Percentiles rank a stretch among this genome's conserved stretches.
Conservation (phyloP, 92 coral and sea anemone genomes). For the Phymanthus crucifer region DNA sequence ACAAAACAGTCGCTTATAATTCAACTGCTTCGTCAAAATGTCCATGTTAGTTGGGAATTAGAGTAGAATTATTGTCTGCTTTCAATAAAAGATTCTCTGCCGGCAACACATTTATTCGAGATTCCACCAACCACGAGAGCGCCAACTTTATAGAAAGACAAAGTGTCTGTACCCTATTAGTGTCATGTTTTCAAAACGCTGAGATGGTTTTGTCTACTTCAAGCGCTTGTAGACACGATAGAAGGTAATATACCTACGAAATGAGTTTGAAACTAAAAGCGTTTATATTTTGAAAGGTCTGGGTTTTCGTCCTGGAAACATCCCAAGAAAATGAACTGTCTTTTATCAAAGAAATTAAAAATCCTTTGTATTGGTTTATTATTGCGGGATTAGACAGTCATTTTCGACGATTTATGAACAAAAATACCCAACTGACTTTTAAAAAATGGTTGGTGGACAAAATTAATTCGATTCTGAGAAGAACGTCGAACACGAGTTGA, state of each 20-base stretch:
- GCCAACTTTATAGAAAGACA: background rate
- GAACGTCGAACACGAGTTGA: background rate
- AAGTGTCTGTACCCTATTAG: background rate
- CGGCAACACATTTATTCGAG: too few relatives aligned
- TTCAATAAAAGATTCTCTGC: too few relatives aligned
- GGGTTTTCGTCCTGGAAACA: too few relatives aligned
- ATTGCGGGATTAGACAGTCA: background rate
- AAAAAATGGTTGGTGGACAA: background rate
- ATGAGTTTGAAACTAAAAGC: background rate
- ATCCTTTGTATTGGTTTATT: constrained; percentile 2
- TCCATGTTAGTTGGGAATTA: too few relatives aligned
- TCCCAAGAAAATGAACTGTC: background rate
- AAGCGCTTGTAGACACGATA: background rate
- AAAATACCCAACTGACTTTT: background rate
- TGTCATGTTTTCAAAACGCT: background rate
- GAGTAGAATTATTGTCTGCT: too few relatives aligned
- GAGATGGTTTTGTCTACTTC: background rate
- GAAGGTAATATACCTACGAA: background rate
- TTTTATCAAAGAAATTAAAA: background rate
- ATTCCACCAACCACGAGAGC: background rate
- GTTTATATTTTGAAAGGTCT: background rate
- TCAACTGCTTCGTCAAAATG: too few relatives aligned
- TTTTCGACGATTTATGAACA: background rate
- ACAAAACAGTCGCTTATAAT: too few relatives aligned
- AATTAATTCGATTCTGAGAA: background rate